These are phyloP conservation scores for Chitala chitala DNA, from an alignment of 2,113 vertebrate genomes.

Conservation along the genomic window DNA sequence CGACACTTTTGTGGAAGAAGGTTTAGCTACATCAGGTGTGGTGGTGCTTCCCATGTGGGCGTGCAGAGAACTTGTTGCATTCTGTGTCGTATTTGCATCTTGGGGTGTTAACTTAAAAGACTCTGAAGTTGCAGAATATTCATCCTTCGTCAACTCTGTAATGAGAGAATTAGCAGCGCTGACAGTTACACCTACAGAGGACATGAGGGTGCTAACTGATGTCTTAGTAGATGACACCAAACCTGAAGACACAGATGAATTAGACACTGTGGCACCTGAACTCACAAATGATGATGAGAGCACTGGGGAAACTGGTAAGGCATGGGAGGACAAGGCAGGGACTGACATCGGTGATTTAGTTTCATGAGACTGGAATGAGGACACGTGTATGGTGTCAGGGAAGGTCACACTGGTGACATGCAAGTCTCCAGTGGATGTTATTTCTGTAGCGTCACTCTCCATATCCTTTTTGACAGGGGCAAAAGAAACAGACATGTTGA, in stretches of 20 bases:
- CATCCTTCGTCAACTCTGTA: conserved; percentile 53
- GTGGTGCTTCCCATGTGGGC: conserved; percentile 40
- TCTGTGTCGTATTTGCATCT: conserved; percentile 56
- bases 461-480: neutral
- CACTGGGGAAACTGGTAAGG: neutral
- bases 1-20: conserved; percentile 48
- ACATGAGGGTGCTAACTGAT: conserved; percentile 2
- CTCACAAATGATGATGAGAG: neutral
- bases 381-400: neutral
- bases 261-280: neutral
- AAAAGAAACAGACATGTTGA: neutral
- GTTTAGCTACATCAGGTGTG: conserved; percentile 33
- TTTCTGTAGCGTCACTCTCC: neutral
- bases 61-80: conserved; percentile 53
- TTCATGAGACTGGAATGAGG: conserved; percentile 2
- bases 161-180: conserved; percentile 44
- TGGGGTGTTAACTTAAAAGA: conserved; percentile 59
- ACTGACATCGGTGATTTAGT: conserved; percentile 4
- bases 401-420: conserved; percentile 1
- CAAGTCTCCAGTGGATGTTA: neutral
- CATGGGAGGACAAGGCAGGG: conserved; percentile 14
- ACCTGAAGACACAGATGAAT: conserved; percentile 20
- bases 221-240: conserved; percentile 21
- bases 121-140: conserved; percentile 50
- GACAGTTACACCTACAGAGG: conserved; percentile 28